phyloP scores from a whole-genome alignment of 2,797 vertebrate genomes.

The Sphenopsis melanotis region DNA sequence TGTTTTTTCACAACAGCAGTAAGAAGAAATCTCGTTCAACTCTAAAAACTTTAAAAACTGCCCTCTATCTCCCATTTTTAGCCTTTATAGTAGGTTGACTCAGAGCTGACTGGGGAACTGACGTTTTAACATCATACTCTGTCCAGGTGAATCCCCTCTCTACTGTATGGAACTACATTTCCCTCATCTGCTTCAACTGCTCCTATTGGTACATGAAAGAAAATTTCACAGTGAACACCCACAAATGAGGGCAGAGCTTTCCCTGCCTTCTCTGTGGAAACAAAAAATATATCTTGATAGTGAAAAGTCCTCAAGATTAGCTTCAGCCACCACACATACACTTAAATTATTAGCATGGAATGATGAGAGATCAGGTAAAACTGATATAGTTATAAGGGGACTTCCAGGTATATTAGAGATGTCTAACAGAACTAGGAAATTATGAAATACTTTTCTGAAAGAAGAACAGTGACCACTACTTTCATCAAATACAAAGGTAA shows the following conservation, averaged over 20 bases:
- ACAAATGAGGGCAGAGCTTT: background rate
- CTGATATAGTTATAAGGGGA: background rate
- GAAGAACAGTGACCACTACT: background rate
- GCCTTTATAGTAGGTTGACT: background rate
- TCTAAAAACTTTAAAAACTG: background rate
- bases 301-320: background rate
- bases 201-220: background rate
- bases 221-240: background rate
- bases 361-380: background rate
- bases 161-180: background rate
- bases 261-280: background rate
- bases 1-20: background rate
- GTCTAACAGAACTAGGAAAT: background rate
- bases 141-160: background rate
- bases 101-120: background rate
- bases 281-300: background rate
- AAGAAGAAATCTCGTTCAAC: background rate
- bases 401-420: background rate
- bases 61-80: background rate
- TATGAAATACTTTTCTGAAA: background rate
- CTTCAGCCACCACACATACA: background rate
- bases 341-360: background rate
- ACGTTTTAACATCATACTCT: background rate
- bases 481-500: background rate
- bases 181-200: background rate